Evolutionary conservation across 2,888 invertebrate genomes (phyloP), one percentile per base, ranked within the genome.

Genomic region (Drosophila melanosoma): DNA sequence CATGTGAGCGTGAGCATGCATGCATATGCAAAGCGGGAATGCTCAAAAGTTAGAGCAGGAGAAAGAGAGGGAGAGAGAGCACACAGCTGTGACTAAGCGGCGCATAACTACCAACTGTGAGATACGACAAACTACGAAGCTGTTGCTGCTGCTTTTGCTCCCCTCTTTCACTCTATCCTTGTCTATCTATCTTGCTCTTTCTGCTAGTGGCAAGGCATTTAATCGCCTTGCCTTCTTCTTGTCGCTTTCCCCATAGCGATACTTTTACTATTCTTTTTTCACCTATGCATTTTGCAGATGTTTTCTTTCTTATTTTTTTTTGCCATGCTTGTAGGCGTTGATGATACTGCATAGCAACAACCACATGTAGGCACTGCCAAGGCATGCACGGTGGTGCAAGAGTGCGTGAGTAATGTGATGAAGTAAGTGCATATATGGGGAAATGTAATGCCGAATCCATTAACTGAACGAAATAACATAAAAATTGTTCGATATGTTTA

Each of bases 61-160:
- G 77, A 67, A 52, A 58, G 69, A 48, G 42, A 35, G 65, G 45
- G 57, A 56, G 61, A 69, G 81, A 76, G 58, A 69, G 67, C 60
- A 67, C 85, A 82, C 85, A 89, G 82, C 89, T 86, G 85, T 85
- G 85, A 89, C 89, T 89, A 85, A 85, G 85, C 84, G 89, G 89
- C 85, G 89, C 85, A 87, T 89, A 89, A 85, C 85, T 84, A 74
- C 81, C 79, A 82, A 82, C 85, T 78, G 83, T 70, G 81, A 82
- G 68, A 80, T 75, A 40, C 42, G 56, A 75, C 85, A 15, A 45
- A 15, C 45, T 45, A 56, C 12, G 56, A 61, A 68, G 61, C 71
- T 69, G 56, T 64, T 69, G 62, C 71, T 74, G 56, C 53, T 69
- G 20, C 57, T 48, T 17, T 32, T 11, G n/a, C 3, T 32, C 33